Evolutionary conservation across 2,797 vertebrate species (phyloP), one percentile per base, ranked within the genome.

Genomic region (Eulemur albifrons): DNA sequence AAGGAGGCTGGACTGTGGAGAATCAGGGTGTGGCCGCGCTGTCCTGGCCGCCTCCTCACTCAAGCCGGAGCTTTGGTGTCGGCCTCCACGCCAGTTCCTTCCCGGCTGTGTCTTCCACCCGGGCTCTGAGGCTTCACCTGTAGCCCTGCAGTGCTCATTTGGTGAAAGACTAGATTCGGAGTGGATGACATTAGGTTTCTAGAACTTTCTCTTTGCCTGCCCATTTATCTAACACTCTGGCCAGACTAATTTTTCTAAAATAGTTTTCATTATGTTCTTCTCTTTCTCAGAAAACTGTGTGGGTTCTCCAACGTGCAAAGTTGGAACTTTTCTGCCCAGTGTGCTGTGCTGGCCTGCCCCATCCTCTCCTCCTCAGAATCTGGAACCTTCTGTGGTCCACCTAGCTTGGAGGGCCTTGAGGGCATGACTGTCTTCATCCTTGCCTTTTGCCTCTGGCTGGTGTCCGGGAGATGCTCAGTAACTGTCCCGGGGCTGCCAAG

Each of bases 1-100:
- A 5, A 59, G 81, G 54, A 40, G 69, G 10, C 20, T 1, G 63
- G 7, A 9, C 27, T 20, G 63, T 50, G 38, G 85, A 10, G 73
- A 8, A 5, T 20, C 5, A 0, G 20, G 69, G 38, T 30, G 5
- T 1, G 17, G 45, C 2, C 13, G 1, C 0, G 0, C 48, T 4
- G 5, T 4, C n/a, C 9, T 2, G 7, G 61, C 43, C 20, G 17
- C 67, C 40, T n/a, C 32, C 48, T 52, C 1, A 10, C 45, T 40
- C 27, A 2, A 12, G 80, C 23, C 2, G 72, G 69, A 63, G 20
- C 27, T 10, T 8, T 2, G 0, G 17, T 2, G 18, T 50, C 0
- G 4, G n/a, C 14, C 1, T 35, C 4, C 11, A 13, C 0, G 1
- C 38, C 88, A 0, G 1, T 3, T n/a, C n/a, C 54, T 9, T 23